These are phyloP conservation scores for Cylindroiulus punctatus DNA, from an alignment of 2,888 invertebrate genomes.

Conservation along the genomic window DNA sequence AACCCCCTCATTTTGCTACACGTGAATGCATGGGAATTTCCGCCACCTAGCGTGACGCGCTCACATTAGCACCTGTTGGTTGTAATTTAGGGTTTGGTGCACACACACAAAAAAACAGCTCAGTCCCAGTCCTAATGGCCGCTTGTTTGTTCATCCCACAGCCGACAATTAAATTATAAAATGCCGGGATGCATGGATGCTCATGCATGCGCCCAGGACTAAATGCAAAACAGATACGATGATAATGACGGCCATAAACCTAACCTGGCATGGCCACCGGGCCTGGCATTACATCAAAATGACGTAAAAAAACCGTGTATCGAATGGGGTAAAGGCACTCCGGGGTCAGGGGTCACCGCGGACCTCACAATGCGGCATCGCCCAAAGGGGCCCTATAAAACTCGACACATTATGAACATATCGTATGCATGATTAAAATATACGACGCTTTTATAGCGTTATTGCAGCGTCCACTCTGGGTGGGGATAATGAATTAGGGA, in stretches of 20 bases:
- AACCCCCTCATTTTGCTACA: no score
- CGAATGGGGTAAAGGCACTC: neutral
- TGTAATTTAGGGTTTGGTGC: neutral
- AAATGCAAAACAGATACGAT: neutral
- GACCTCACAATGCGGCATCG: neutral
- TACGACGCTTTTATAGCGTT: neutral
- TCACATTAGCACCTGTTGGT: neutral
- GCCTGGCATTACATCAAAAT: neutral
- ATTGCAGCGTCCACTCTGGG: neutral
- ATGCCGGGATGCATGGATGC: neutral
- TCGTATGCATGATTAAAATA: neutral
- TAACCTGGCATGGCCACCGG: neutral
- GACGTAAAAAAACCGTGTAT: neutral
- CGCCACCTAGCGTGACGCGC: neutral
- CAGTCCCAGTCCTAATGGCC: neutral
- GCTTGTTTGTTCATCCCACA: neutral
- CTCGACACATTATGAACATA: neutral
- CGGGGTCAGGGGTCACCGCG: neutral
- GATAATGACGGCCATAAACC: neutral
- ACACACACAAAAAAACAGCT: neutral
- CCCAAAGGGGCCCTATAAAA: neutral
- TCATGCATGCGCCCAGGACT: neutral
- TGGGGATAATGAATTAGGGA: neutral
- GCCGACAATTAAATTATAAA: neutral
- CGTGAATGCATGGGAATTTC: neutral